Evolutionary conservation across 2,888 invertebrate species (phyloP), one percentile per base, ranked within the genome.

Genomic region (Lasioglossum leucozonium): DNA sequence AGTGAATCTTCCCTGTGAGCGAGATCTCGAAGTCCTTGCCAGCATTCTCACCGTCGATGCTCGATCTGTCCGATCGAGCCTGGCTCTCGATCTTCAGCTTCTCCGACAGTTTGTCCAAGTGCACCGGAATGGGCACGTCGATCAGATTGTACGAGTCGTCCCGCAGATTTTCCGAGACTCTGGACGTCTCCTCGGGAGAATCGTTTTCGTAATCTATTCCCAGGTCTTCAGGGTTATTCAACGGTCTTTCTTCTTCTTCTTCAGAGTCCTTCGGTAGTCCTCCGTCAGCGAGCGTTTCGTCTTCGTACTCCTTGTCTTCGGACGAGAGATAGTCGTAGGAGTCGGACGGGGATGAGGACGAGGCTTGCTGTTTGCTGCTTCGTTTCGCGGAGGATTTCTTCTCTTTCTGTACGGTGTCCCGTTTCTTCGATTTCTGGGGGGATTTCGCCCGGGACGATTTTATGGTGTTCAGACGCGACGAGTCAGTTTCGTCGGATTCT

Each of bases 1-100:
- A 79, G 80, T 92, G 92, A 78, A 92, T 89, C 44, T 89, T 91
- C 11, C 92, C 92, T 2, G 81, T 91, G 44, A 92, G 73, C 3
- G 92, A 92, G 69, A 92, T 92, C 18, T 90, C 88, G 62, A 91
- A 84, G 37, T 86, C 85, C 16, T 81, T 84, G 6, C 75, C 85
- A 0, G 22, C 34, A 0, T 8, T 58, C 0, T 18, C n/a, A 5
- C 22, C 34, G 0, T 40, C 44, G 22, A 4, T 42, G 2, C 4
- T 40, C 2, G 81, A 65, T 37, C 37, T 67, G 1, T 34, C 67
- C 4, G 67, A 22, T 1, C 62, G 18, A 8, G 44, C n/a, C 34
- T 47, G 51, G n/a, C 30, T 65, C 18, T 78, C 75, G 18, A 11
- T 62, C 40, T 47, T 74, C 67, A 37, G 26, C 13, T 71, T 67